Evolutionary conservation across 1,140 invertebrate genomes (phyloP), one percentile per base, ranked within the genome.

Genomic region (Stenopsyche tienmushanensis): DNA sequence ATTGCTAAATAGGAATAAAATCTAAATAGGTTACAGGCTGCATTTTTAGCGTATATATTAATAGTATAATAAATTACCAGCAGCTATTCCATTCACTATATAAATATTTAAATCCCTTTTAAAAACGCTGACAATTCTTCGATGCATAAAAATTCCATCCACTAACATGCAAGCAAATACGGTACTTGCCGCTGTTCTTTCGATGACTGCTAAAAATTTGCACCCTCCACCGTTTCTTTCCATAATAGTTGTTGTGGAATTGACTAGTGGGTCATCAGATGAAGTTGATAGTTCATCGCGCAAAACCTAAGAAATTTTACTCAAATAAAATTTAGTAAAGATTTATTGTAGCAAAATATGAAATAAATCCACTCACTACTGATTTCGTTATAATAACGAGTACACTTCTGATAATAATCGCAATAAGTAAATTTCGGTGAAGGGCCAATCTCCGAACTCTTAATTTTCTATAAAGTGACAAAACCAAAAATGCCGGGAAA

Each of bases 161-260:
- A 83, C 72, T n/a, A 85, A 68, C 85, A 86, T 86, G 67, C 82
- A 84, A 0, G 82, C 76, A 69, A 83, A 86, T 1, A 84, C 82
- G 0, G 78, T 75, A 67, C 83, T 82, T 2, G 74, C 79, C 0
- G 81, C 77, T 0, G 78, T 53, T 20, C 80, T 78, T 55, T 84
- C 81, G 0, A 80, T 68, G 18, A 81, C 75, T 0, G 82, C 77
- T n/a, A 85, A 71, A 1, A 80, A 41, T 18, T 79, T 77, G 59
- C 85, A 86, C 1, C 64, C 65, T 18, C 76, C 3, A 0, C 76
- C 72, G 65, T 85, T 82, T 0, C 71, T 63, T 0, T 77, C 77
- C 79, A 85, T 80, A 0, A 78, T 73, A 0, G 77, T 80, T 0
- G 76, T 74, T n/a, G n/a, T n/a, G n/a, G n/a, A n/a, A n/a, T n/a